These are phyloP conservation scores for Microdon myrmicae DNA, from an alignment of 2,888 invertebrate species.

Conservation along the genomic window DNA sequence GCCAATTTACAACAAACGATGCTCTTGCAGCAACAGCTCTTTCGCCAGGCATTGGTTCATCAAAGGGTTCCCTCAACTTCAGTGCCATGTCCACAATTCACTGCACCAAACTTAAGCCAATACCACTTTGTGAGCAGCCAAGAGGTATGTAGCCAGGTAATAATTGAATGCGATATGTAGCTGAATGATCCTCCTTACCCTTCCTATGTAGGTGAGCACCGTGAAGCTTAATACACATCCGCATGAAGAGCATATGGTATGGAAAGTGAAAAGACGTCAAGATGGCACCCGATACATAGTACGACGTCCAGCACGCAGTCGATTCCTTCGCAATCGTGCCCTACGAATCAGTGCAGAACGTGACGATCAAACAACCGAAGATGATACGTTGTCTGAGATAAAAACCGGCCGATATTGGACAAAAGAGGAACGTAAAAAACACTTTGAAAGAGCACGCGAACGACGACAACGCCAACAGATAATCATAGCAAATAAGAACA, in stretches of 20 bases:
- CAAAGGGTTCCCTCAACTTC: conserved; percentile 51
- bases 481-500: conserved; percentile 35
- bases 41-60: conserved; percentile 68
- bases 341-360: conserved; percentile 75
- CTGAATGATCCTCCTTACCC: not conserved
- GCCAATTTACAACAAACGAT: conserved; percentile 77
- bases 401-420: conserved; percentile 82
- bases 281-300: conserved; percentile 83
- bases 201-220: conserved; percentile 40
- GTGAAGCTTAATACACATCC: conserved; percentile 33
- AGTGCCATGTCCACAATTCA: conserved; percentile 64
- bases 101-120: conserved; percentile 71
- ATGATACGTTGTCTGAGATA: conserved; percentile 80
- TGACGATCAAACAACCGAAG: conserved; percentile 75
- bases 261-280: conserved; percentile 81
- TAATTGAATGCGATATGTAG: not conserved
- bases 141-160: conserved; percentile 64
- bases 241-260: conserved; percentile 69
- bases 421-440: conserved; percentile 79
- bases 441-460: conserved; percentile 77
- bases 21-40: conserved; percentile 74
- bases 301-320: conserved; percentile 75
- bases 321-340: conserved; percentile 75
- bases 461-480: conserved; percentile 68
- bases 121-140: conserved; percentile 72